A percentile compares a stretch with the other conserved stretches of the same genome.
Conservation (phyloP, 2,797 vertebrate genomes). For the Myotis vivesi region DNA sequence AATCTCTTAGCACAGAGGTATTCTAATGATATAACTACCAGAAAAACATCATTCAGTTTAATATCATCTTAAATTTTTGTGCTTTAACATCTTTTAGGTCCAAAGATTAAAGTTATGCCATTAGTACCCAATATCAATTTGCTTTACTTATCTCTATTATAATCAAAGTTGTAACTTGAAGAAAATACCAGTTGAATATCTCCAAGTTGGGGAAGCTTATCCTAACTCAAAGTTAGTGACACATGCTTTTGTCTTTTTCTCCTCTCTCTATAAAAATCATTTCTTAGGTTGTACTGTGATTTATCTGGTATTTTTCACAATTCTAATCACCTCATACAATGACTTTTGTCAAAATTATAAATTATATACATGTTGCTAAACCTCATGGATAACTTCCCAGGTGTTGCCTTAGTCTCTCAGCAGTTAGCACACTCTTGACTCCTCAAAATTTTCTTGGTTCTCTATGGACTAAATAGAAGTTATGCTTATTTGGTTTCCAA, state of each 20-base stretch:
- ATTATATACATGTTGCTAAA: neutral
- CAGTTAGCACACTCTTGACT: neutral
- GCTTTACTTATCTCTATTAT: constrained; percentile 36
- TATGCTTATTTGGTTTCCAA: neutral
- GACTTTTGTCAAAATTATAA: neutral
- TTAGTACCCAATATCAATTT: neutral
- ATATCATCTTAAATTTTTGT: constrained; percentile 1
- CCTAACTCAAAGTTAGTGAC: neutral
- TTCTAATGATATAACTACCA: constrained; percentile 1
- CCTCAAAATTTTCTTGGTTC: neutral
- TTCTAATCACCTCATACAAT: neutral
- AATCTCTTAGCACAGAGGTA: neutral
- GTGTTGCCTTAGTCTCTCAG: neutral
- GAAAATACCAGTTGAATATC: constrained; percentile 31
- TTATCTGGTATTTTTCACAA: neutral
- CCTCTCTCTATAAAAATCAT: constrained; percentile 21
- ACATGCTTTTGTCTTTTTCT: constrained; percentile 9
- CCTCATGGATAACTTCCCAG: neutral
- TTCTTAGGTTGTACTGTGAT: neutral
- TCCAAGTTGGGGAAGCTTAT: neutral
- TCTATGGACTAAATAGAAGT: neutral
- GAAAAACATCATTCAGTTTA: constrained; percentile 8
- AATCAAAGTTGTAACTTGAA: neutral
- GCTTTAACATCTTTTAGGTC: neutral
- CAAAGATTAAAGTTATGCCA: constrained; percentile 24